Evolutionary conservation across 1,140 invertebrate genomes (phyloP), one percentile per base, ranked within the genome.

Genomic region (Sitophilus oryzae): DNA sequence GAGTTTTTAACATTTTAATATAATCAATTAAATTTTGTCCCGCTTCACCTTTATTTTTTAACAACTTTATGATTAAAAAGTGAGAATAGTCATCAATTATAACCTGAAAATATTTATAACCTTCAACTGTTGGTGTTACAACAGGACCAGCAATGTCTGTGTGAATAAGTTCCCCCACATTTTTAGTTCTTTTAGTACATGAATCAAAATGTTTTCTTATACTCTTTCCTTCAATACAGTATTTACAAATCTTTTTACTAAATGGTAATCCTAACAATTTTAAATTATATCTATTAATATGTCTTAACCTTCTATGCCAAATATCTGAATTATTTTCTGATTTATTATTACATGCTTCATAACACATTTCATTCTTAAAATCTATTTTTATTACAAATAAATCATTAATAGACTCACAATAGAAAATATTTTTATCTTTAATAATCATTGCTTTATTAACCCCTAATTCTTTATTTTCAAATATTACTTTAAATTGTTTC

Each of bases 41-140:
- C 2, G 30, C 57, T 25, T 59, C 60, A 59, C 47, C 47, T 59
- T 71, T 71, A 35, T 44, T 53, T 58, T 65, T 59, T 16, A 68
- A 68, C 3, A 71, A 43, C 48, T 67, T 69, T 10, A 71, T 60
- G 20, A 61, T 53, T 9, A 55, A 41, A 49, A 67, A 71, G 54
- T 67, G 61, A 19, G 67, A 68, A 52, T 42, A 71, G 57, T 73
- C 69, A 61, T 73, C 70, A 25, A 70, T 60, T 34, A 71, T 69
- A 16, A 66, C 65, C 16, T 71, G 52, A 62, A 71, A 70, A 58
- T 73, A 73, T 34, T 56, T 65, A 23, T 59, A 44, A 15, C 63
- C 61, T 40, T 72, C 61, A 22, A 30, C 44, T 2, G 66, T 64
- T 15, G 36, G 16, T 45, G 63, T 65, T 41, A 54, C 58, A 19